Conservation (phyloP, 2,113 vertebrate genomes). For the Candoia aspera region DNA sequence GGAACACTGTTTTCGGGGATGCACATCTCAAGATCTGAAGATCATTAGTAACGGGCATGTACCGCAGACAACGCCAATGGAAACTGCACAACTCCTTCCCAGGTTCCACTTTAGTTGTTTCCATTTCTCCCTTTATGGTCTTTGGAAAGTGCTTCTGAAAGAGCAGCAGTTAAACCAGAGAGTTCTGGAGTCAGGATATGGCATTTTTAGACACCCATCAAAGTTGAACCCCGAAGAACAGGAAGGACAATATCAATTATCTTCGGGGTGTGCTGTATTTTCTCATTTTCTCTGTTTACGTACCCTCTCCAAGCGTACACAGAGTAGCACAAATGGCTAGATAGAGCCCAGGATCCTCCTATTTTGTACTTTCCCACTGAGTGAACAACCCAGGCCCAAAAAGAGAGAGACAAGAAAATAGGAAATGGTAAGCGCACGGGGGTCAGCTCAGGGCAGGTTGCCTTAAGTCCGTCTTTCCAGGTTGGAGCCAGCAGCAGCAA, state of each 20-base stretch:
- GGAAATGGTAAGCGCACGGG: neutral
- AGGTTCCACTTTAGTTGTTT: neutral
- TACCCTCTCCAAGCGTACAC: neutral
- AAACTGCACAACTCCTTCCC: neutral
- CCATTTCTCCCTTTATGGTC: neutral
- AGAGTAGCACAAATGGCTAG: neutral
- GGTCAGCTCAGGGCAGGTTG: neutral
- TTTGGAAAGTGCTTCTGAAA: neutral
- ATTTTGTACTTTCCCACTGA: neutral
- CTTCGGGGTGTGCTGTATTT: neutral
- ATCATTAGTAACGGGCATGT: neutral
- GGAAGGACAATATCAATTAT: neutral
- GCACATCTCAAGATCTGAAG: neutral
- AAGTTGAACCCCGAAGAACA: neutral
- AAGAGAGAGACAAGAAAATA: neutral
- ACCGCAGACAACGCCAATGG: neutral
- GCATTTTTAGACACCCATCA: neutral
- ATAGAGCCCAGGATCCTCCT: neutral
- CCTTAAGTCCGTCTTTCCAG: no score
- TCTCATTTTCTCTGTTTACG: neutral
- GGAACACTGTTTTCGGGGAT: neutral
- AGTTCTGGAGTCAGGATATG: neutral
- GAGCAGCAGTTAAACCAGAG: neutral
- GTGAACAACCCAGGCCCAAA: neutral
- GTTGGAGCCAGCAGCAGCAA: no score